Percentiles rank a stretch among this genome's conserved stretches.
phyloP scores from a whole-genome alignment of 2,113 vertebrate species.

The Coptodon bakossiorum region DNA sequence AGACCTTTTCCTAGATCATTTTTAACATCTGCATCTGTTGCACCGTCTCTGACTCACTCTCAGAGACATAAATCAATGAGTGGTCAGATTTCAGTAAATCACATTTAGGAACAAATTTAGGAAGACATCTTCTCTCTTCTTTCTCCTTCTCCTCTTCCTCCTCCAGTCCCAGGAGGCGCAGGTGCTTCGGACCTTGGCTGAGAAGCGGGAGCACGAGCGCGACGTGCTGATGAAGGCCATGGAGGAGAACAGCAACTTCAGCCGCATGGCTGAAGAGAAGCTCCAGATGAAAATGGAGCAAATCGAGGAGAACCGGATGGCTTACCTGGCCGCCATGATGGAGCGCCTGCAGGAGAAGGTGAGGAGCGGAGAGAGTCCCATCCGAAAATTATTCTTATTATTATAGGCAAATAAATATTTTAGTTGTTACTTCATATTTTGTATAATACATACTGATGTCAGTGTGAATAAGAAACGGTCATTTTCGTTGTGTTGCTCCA shows the following conservation, averaged over 20 bases:
- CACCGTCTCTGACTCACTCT: neutral
- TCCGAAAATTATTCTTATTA: neutral
- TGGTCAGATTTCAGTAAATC: neutral
- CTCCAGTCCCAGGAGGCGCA: slow-evolving; percentile 89
- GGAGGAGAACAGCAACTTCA: slow-evolving; percentile 98
- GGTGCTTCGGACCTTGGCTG: slow-evolving; percentile 85
- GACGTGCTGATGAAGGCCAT: slow-evolving; percentile 96
- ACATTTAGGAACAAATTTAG: neutral
- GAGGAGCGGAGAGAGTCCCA: neutral
- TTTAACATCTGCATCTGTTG: neutral
- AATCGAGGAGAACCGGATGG: slow-evolving; percentile 91
- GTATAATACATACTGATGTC: neutral
- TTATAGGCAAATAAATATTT: neutral
- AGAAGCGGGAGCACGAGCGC: slow-evolving; percentile 90
- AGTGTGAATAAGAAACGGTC: neutral
- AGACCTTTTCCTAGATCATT: neutral
- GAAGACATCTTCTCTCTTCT: neutral
- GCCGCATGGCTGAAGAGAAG: slow-evolving; percentile 92
- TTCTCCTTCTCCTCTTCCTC: neutral
- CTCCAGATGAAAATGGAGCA: slow-evolving; percentile 92
- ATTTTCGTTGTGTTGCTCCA: neutral
- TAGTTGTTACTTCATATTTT: neutral
- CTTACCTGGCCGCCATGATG: slow-evolving; percentile 85
- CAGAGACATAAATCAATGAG: neutral
- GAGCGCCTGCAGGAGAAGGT: slow-evolving; percentile 96